Percentiles rank a stretch among this genome's conserved stretches.
These are phyloP conservation scores for Coronaproctus castanopsis DNA, from an alignment of 2,888 invertebrate species.

Conservation along the genomic window DNA sequence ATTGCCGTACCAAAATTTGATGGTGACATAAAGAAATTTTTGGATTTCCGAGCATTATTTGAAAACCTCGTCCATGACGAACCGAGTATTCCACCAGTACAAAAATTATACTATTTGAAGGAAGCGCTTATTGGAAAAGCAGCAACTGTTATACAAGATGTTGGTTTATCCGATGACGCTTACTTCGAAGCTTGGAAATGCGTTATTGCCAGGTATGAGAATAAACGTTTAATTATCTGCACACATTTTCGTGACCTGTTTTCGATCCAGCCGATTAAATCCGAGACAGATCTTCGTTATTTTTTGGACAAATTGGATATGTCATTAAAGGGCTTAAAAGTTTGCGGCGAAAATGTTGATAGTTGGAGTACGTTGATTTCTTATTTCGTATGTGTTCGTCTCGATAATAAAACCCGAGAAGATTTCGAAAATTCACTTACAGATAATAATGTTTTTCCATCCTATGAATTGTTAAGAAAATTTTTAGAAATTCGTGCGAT, in stretches of 20 bases:
- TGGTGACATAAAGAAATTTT: neutral
- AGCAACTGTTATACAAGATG: neutral
- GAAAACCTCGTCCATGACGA: constrained; percentile 2
- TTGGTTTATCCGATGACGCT: neutral
- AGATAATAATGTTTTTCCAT: neutral
- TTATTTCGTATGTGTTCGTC: neutral
- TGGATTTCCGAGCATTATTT: neutral
- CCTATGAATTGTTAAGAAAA: neutral
- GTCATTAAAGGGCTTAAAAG: neutral
- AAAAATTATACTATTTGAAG: neutral
- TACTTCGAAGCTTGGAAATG: neutral
- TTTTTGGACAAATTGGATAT: neutral
- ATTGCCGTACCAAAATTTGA: constrained; percentile 3
- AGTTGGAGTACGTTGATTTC: neutral
- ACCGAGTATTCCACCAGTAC: neutral
- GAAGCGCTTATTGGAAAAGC: neutral
- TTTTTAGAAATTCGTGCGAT: constrained; percentile 1
- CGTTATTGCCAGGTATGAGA: neutral
- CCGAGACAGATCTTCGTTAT: neutral
- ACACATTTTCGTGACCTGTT: neutral
- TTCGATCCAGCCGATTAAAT: neutral
- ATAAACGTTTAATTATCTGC: neutral
- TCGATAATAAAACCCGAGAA: neutral
- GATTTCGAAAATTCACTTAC: constrained; percentile 6
- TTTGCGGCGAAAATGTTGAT: neutral